A percentile compares a stretch with the other conserved stretches of the same genome.
These are phyloP conservation scores for Cathartes aura DNA, from an alignment of 2,113 vertebrate species.

Conservation along the genomic window DNA sequence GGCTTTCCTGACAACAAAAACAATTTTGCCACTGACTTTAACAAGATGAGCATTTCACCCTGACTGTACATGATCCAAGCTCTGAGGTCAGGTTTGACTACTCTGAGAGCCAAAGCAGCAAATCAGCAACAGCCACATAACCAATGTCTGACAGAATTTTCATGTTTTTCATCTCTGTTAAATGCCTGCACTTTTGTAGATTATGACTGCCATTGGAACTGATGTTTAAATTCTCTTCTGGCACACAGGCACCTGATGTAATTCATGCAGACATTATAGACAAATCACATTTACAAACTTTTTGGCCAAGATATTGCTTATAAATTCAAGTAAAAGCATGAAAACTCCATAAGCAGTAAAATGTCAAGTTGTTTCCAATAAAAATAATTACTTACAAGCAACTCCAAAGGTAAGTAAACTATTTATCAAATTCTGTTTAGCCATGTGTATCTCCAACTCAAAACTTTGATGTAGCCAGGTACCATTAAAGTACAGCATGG, in stretches of 20 bases:
- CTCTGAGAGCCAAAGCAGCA: not conserved
- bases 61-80: not conserved
- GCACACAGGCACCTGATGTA: not conserved
- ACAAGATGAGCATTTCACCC: not conserved
- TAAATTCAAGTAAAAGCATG: conserved; percentile 40
- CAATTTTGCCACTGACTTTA: not conserved
- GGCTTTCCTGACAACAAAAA: not conserved
- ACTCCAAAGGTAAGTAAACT: not conserved
- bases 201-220: not conserved
- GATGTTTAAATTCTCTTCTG: conserved; percentile 25
- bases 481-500: not conserved
- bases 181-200: not conserved
- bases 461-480: not conserved
- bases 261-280: not conserved
- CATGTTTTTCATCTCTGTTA: not conserved
- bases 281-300: conserved; percentile 58
- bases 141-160: not conserved
- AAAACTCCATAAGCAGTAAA: conserved; percentile 27
- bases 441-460: not conserved
- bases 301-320: not conserved
- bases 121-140: not conserved
- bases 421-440: conserved; percentile 6
- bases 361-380: not conserved
- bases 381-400: conserved; percentile 7
- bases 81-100: not conserved